These are phyloP conservation scores for Drosophila aff. DNA, from an alignment of 1,140 invertebrate genomes.

Conservation along the genomic window DNA sequence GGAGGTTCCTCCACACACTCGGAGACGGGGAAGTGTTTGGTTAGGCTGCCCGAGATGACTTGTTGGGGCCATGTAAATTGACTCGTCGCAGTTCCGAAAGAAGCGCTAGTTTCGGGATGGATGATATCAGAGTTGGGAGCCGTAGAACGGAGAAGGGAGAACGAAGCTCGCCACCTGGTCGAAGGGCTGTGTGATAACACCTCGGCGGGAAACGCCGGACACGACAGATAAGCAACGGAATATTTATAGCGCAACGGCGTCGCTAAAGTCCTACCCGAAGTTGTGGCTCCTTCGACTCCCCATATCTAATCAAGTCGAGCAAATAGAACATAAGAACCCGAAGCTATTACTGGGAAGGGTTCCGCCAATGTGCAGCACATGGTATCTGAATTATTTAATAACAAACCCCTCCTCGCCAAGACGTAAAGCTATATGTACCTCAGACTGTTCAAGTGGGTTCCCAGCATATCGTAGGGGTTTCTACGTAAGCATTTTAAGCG, in stretches of 20 bases:
- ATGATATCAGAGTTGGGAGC: slow-evolving; percentile 20
- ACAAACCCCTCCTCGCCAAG: slow-evolving; percentile 22
- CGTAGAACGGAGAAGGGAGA: not conserved
- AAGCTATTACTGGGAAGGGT: slow-evolving; percentile 61
- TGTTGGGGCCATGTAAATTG: slow-evolving; percentile 53
- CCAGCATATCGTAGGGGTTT: slow-evolving; percentile 24
- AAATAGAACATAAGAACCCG: slow-evolving; percentile 63
- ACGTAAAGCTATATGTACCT: not conserved
- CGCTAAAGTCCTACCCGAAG: slow-evolving; percentile 54
- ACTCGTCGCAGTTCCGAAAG: slow-evolving; percentile 39
- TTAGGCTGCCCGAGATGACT: slow-evolving; percentile 51
- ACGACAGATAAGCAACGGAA: slow-evolving; percentile 70
- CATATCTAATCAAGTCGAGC: slow-evolving; percentile 69
- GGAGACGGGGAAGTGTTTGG: slow-evolving; percentile 22
- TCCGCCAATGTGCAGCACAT: slow-evolving; percentile 19
- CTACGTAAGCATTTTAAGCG: slow-evolving; percentile 20
- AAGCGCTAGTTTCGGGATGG: slow-evolving; percentile 15
- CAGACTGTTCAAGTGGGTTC: slow-evolving; percentile 50
- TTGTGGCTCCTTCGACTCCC: slow-evolving; percentile 21
- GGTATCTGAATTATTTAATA: slow-evolving; percentile 47
- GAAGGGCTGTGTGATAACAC: slow-evolving; percentile 54
- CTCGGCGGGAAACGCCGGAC: slow-evolving; percentile 19
- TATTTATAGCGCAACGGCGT: slow-evolving; percentile 66
- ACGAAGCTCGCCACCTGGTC: slow-evolving; percentile 43
- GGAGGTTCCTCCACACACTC: not conserved